Conservation (phyloP, 2,888 invertebrate genomes). For the Mystacides longicornis region DNA sequence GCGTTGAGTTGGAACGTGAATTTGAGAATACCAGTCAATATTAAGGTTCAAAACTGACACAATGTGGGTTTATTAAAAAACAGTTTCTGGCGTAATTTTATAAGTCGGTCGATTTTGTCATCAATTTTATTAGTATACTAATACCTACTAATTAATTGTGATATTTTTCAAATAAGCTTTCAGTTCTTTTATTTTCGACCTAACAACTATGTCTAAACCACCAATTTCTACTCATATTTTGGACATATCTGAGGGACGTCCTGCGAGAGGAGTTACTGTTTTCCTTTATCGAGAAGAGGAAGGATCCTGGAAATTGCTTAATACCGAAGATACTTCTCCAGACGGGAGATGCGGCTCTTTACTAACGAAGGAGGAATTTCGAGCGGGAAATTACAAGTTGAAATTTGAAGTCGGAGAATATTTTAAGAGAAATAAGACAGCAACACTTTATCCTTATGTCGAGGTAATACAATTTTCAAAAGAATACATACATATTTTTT, state of each 20-base stretch:
- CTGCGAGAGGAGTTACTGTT: constrained; percentile 59
- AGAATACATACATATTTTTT: no score
- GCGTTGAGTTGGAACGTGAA: no score
- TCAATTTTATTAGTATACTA: no score
- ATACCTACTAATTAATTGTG: no score
- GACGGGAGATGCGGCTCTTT: constrained; percentile 64
- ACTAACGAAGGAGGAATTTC: constrained; percentile 50
- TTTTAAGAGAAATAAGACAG: constrained; percentile 51
- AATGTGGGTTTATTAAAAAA: no score
- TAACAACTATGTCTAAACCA: constrained; percentile 35
- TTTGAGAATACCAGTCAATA: no score
- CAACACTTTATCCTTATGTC: constrained; percentile 68
- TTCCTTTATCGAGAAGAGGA: constrained; percentile 58
- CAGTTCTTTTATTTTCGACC: no score
- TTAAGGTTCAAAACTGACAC: no score
- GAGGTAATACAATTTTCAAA: no score
- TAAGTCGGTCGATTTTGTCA: no score
- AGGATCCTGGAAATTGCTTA: constrained; percentile 57
- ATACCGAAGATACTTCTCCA: constrained; percentile 52
- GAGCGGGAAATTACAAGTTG: constrained; percentile 64
- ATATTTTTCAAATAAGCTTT: no score
- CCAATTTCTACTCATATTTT: constrained; percentile 69
- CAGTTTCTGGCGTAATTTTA: no score
- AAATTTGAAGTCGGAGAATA: constrained; percentile 67
- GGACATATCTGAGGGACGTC: constrained; percentile 62